phyloP scores from a whole-genome alignment of 2,888 invertebrate genomes.

The Azorinus chamasolen region DNA sequence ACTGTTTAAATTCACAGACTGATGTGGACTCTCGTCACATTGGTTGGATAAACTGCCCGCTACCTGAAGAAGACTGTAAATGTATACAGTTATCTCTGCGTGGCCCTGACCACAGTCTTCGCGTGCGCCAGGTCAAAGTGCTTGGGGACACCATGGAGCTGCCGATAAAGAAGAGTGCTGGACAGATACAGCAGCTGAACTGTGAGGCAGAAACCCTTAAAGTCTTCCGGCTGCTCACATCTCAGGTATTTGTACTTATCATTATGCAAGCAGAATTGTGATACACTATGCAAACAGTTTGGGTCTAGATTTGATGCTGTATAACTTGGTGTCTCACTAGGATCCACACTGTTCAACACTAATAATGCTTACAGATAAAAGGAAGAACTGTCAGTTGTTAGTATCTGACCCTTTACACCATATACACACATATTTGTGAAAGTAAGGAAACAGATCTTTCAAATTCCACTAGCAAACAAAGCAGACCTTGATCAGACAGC shows the following conservation, averaged over 20 bases:
- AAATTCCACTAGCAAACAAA: no score
- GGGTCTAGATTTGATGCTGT: no score
- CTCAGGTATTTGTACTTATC: constrained; percentile 89
- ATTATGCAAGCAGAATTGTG: no score
- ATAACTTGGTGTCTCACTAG: no score
- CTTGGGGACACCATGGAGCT: constrained; percentile 86
- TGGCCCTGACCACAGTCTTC: constrained; percentile 95
- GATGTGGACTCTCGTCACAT: constrained; percentile 95
- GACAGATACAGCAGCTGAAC: constrained; percentile 93
- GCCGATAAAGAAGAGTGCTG: constrained; percentile 83
- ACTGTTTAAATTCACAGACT: constrained; percentile 87
- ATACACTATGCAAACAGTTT: no score
- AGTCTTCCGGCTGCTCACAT: constrained; percentile 96
- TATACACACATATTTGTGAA: no score
- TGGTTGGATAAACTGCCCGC: constrained; percentile 96
- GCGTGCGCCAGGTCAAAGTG: constrained; percentile 92
- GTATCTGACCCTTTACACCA: no score
- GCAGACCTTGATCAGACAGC: no score
- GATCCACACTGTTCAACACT: no score
- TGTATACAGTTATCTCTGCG: constrained; percentile 93
- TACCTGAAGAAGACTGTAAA: constrained; percentile 88
- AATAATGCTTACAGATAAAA: no score
- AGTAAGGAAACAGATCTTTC: no score
- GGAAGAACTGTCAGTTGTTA: no score
- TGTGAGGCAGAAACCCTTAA: constrained; percentile 96